Conservation (phyloP, 2,113 vertebrate species). For the Otolemur garnettii region DNA sequence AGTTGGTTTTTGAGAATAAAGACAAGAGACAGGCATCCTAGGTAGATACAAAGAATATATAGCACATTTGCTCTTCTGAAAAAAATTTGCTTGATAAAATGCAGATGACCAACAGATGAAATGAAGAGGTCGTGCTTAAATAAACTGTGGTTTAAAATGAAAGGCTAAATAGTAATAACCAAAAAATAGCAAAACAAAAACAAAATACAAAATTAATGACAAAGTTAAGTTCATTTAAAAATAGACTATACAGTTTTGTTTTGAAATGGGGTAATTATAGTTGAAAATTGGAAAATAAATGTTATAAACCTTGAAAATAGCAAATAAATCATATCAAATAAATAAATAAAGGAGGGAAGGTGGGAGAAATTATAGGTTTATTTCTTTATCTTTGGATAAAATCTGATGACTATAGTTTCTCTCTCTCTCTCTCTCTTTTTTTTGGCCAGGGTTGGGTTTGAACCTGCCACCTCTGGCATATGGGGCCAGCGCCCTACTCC, state of each 20-base stretch:
- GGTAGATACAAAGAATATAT: not conserved
- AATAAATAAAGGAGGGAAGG: not conserved
- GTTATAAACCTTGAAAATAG: not conserved
- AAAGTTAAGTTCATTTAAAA: not conserved
- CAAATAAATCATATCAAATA: not conserved
- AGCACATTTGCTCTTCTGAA: constrained; percentile 26
- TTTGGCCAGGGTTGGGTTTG: too few relatives aligned
- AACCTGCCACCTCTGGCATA: too few relatives aligned
- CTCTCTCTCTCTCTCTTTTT: too few relatives aligned
- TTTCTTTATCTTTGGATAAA: not conserved
- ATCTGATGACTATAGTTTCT: not conserved
- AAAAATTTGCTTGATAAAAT: constrained; percentile 42
- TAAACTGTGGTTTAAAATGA: not conserved
- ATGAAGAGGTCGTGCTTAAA: not conserved
- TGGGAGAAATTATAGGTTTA: not conserved
- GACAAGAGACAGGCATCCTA: not conserved
- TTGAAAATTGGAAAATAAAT: not conserved
- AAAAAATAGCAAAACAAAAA: not conserved
- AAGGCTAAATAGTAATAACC: not conserved
- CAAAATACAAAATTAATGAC: not conserved
- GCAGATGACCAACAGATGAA: not conserved
- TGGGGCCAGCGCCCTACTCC: too few relatives aligned
- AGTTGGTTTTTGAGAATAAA: constrained; percentile 49
- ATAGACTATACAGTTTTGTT: not conserved
- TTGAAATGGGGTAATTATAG: not conserved